A percentile compares a stretch with the other conserved stretches of the same genome.
Evolutionary conservation across 2,113 vertebrate genomes (phyloP).

Genomic region (Perca fluviatilis): DNA sequence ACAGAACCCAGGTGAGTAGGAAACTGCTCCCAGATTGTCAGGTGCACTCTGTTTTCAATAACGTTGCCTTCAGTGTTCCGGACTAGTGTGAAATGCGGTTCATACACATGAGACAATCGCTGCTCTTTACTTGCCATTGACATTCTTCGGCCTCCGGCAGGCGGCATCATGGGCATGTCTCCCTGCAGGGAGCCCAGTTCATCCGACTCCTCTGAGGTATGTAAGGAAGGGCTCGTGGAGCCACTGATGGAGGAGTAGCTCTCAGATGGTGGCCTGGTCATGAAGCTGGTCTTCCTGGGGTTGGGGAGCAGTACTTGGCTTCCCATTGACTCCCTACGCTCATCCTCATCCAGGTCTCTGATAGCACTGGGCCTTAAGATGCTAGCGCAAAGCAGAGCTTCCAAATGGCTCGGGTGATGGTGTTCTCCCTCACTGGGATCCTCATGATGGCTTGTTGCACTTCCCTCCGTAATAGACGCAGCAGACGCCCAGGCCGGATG

Average conservation of each 20-base stretch:
- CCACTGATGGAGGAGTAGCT: conserved; percentile 83
- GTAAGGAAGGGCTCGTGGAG: conserved; percentile 83
- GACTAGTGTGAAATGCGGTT: neutral
- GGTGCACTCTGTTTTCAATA: neutral
- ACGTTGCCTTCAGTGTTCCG: neutral
- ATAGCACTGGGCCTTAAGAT: conserved; percentile 72
- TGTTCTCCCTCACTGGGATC: conserved; percentile 53
- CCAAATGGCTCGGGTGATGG: conserved; percentile 65
- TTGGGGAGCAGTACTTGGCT: conserved; percentile 78
- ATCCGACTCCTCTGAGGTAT: conserved; percentile 86
- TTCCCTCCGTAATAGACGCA: conserved; percentile 43
- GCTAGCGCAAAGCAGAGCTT: conserved; percentile 64
- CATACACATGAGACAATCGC: neutral
- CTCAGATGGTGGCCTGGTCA: conserved; percentile 86
- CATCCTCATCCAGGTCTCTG: conserved; percentile 75
- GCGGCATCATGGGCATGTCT: conserved; percentile 85
- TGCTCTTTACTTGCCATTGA: conserved; percentile 90
- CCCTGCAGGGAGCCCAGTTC: conserved; percentile 83
- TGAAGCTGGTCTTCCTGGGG: conserved; percentile 87
- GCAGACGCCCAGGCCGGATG: conserved; percentile 66
- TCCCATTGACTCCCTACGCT: conserved; percentile 80
- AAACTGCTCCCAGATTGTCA: too few species aligned
- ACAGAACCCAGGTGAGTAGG: neutral
- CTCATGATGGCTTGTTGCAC: conserved; percentile 53
- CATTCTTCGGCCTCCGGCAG: conserved; percentile 85